Percentiles rank a stretch among this genome's conserved stretches.
These are phyloP conservation scores for Rynchops niger DNA, from an alignment of 2,113 vertebrate species.

Conservation along the genomic window DNA sequence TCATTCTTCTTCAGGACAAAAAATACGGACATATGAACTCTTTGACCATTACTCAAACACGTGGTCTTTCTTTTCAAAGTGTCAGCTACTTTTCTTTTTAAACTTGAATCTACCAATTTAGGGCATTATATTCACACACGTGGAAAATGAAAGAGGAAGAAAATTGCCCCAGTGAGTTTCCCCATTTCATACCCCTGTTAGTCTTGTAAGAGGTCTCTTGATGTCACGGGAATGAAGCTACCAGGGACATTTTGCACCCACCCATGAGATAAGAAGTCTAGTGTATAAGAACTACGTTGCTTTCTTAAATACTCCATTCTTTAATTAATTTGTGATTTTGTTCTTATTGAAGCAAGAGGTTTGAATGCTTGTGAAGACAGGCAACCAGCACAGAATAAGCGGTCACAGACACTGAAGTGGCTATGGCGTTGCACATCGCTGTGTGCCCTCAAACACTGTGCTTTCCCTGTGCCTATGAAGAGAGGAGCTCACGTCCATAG, in stretches of 20 bases:
- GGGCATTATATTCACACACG: not conserved
- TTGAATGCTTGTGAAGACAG: not conserved
- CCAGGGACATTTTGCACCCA: not conserved
- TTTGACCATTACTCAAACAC: not conserved
- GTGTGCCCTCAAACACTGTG: not conserved
- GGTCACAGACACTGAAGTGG: not conserved
- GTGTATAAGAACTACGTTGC: not conserved
- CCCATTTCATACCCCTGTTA: not conserved
- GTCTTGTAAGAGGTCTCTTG: not conserved
- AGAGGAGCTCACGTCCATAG: not conserved
- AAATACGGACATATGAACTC: not conserved
- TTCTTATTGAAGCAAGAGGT: not conserved
- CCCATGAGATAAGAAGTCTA: not conserved
- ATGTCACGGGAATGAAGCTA: not conserved
- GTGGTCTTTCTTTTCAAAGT: not conserved
- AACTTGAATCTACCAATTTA: not conserved
- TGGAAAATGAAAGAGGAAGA: constrained; percentile 4
- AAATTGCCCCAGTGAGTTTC: not conserved
- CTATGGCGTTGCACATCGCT: not conserved
- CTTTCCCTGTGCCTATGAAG: not conserved
- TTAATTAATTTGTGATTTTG: not conserved
- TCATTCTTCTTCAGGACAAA: not conserved
- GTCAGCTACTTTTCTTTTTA: not conserved
- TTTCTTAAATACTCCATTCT: not conserved
- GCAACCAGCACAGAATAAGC: not conserved